Evolutionary conservation across 2,888 invertebrate genomes (phyloP), one percentile per base, ranked within the genome.

Genomic region (Hypomecis punctinalis): DNA sequence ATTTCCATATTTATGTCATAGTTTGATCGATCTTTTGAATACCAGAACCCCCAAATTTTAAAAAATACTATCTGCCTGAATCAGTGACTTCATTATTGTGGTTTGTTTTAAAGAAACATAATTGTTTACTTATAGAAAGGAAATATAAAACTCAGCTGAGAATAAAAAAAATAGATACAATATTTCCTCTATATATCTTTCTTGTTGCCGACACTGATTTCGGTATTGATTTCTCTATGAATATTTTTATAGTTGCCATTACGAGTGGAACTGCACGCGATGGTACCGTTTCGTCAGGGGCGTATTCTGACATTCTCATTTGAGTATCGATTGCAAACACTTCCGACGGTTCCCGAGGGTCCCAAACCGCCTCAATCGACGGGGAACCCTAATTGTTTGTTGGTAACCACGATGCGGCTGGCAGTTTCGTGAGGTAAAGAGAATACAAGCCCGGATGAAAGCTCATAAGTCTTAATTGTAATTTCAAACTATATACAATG

Each of bases 311-410:
- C 60, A 42, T 54, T 47, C 61, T 62, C 67, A 62, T 73, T 76
- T 68, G 67, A 63, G 77, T 84, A 83, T 86, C 82, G 82, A 86
- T 85, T 82, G 78, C 82, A 75, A 76, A 76, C 78, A 76, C 78
- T 85, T 84, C 81, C 82, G 81, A 77, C 74, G 68, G 70, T 72
- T 62, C 67, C 67, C 67, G 37, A 54, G 72, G 68, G 71, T 57
- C 63, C 46, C 10, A 43, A 53, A 42, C 52, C 52, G n/a, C 58
- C 48, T 36, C 42, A 36, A 58, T 59, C 49, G 63, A 43, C 48
- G 49, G 54, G 40, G 40, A 60, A 60, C 46, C 49, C 56, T 52
- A 61, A 61, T 47, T 61, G 64, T 65, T 65, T 56, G 57, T 40
- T 52, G 46, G 37, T 54, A 56, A 51, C 55, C 51, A 37, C 55